Conservation (phyloP, 2,113 vertebrate genomes). For the Talpa occidentalis region DNA sequence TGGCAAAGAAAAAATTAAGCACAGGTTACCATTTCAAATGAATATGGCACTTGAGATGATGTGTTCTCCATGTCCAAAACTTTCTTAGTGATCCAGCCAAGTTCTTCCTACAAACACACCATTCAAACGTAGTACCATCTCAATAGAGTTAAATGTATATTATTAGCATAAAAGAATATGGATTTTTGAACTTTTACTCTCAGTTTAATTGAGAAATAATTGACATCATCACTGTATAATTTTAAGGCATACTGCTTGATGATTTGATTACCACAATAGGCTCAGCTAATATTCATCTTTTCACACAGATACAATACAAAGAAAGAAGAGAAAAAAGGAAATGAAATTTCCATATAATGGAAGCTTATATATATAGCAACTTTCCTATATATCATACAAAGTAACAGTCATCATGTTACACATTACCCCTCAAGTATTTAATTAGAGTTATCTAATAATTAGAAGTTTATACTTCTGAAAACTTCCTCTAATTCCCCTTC, state of each 20-base stretch:
- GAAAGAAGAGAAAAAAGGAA: no score
- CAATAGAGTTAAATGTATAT: background rate
- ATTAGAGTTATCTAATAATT: background rate
- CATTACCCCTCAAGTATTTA: background rate
- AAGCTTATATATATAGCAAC: no score
- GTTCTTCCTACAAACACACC: background rate
- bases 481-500: background rate
- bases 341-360: no score
- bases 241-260: no score
- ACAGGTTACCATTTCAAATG: background rate
- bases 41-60: background rate
- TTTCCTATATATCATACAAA: no score
- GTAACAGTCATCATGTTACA: background rate
- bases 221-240: no score
- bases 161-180: background rate
- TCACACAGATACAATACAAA: no score
- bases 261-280: no score
- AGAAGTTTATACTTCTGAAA: background rate
- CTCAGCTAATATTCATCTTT: no score
- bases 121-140: background rate
- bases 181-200: no score
- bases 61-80: background rate
- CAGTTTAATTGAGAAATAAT: no score
- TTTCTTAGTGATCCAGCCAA: background rate
- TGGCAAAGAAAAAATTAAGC: background rate